Evolutionary conservation across 2,888 invertebrate genomes (phyloP).

Genomic region (Cistogaster globosa): DNA sequence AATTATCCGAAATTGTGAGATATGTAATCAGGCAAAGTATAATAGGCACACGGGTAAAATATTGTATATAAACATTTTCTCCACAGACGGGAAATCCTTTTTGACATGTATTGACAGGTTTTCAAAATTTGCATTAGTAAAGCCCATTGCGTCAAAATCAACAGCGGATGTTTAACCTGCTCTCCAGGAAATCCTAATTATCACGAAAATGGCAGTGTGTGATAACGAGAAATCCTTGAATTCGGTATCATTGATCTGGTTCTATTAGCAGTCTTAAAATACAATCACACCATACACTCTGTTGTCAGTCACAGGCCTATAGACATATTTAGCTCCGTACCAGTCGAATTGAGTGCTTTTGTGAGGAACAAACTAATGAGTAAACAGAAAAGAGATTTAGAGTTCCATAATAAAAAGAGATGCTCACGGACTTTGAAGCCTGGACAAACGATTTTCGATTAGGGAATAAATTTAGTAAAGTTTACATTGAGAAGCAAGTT

Average conservation of each 20-base stretch:
- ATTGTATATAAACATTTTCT: not conserved
- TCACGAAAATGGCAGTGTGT: not conserved
- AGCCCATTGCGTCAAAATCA: slow-evolving; percentile 70
- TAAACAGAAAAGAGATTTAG: slow-evolving; percentile 22
- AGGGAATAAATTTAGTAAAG: slow-evolving; percentile 41
- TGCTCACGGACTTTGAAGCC: not conserved
- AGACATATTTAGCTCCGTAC: slow-evolving; percentile 42
- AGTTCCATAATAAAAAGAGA: slow-evolving; percentile 14
- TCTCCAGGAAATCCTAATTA: slow-evolving; percentile 5
- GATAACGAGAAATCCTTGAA: slow-evolving; percentile 25
- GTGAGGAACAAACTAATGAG: not conserved
- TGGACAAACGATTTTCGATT: slow-evolving; percentile 9
- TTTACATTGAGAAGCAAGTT: slow-evolving; percentile 1
- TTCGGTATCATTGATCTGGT: slow-evolving; percentile 42
- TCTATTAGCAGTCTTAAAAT: slow-evolving; percentile 48
- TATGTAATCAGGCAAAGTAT: not conserved
- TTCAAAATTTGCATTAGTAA: slow-evolving; percentile 26
- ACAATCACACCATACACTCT: slow-evolving; percentile 64
- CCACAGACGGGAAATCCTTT: not conserved
- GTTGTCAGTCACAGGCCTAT: slow-evolving; percentile 45
- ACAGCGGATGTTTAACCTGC: slow-evolving; percentile 54
- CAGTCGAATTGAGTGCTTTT: not conserved
- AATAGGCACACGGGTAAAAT: not conserved
- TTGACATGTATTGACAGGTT: not conserved
- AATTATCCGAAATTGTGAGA: not conserved